A percentile compares a stretch with the other conserved stretches of the same genome.
Evolutionary conservation across 2,113 vertebrate species (phyloP).

Genomic region (Tamias sibiricus): DNA sequence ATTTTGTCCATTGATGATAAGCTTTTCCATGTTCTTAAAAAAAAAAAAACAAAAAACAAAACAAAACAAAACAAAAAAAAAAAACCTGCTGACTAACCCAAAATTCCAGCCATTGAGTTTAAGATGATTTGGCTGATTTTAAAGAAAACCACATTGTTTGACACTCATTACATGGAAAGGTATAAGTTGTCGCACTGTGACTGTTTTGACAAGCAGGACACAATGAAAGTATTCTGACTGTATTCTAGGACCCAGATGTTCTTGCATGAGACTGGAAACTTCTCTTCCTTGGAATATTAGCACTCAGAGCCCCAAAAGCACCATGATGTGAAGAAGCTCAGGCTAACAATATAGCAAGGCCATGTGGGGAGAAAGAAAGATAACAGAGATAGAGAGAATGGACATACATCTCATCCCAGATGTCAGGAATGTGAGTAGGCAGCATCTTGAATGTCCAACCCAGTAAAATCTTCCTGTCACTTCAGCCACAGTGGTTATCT

Average conservation of each 20-base stretch:
- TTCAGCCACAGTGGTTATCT: not conserved
- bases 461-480: not conserved
- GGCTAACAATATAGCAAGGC: not conserved
- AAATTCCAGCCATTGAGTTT: not conserved
- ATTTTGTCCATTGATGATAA: not conserved
- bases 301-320: not conserved
- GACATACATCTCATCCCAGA: not conserved
- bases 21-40: not conserved
- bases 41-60: too few relatives aligned
- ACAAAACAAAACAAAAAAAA: too few relatives aligned
- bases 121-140: not conserved
- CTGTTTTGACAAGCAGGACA: not conserved
- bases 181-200: not conserved
- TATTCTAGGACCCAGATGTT: not conserved
- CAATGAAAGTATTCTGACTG: not conserved
- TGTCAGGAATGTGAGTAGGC: not conserved
- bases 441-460: not conserved
- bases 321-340: not conserved
- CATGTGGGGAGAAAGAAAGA: not conserved
- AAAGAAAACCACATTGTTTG: not conserved
- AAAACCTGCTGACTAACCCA: not conserved
- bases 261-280: not conserved
- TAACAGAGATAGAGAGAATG: fast-evolving
- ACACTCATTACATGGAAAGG: not conserved
- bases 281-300: not conserved